Evolutionary conservation across 2,888 invertebrate species (phyloP).

Genomic region (Punctoribates punctum): DNA sequence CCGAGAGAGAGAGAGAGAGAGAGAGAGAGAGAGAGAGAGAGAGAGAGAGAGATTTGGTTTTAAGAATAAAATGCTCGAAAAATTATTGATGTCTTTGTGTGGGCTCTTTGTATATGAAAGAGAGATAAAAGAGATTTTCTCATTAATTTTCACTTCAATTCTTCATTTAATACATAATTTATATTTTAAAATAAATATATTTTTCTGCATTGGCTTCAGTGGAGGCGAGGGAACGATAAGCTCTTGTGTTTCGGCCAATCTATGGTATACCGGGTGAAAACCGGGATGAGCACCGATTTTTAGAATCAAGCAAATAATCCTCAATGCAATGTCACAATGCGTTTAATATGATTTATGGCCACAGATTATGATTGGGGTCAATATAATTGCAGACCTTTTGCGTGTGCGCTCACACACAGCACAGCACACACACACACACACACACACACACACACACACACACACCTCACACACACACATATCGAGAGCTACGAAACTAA

Average conservation of each 20-base stretch:
- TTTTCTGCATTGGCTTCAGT: too few relatives aligned
- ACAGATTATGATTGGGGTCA: slow-evolving; percentile 5
- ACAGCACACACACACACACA: too few relatives aligned
- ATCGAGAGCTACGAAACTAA: too few relatives aligned
- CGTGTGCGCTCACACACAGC: neutral
- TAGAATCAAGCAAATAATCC: neutral
- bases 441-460: neutral
- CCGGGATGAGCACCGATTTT: neutral
- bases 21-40: slow-evolving; percentile 13
- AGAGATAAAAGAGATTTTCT: neutral
- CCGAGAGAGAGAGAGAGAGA: neutral
- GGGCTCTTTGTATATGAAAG: neutral
- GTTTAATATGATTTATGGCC: slow-evolving; percentile 15
- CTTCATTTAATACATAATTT: neutral
- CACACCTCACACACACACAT: too few relatives aligned
- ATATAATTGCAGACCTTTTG: slow-evolving; percentile 17
- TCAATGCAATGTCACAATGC: slow-evolving; percentile 11
- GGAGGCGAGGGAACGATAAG: neutral
- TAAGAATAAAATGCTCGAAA: neutral
- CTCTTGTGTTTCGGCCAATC: neutral
- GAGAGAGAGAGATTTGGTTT: neutral
- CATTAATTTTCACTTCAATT: neutral
- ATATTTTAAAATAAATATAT: too few relatives aligned
- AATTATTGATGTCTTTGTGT: neutral
- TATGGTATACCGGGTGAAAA: too few relatives aligned